Base-by-base conservation (phyloP, 2,888 invertebrate species). In the Watsonalla binaria region DNA sequence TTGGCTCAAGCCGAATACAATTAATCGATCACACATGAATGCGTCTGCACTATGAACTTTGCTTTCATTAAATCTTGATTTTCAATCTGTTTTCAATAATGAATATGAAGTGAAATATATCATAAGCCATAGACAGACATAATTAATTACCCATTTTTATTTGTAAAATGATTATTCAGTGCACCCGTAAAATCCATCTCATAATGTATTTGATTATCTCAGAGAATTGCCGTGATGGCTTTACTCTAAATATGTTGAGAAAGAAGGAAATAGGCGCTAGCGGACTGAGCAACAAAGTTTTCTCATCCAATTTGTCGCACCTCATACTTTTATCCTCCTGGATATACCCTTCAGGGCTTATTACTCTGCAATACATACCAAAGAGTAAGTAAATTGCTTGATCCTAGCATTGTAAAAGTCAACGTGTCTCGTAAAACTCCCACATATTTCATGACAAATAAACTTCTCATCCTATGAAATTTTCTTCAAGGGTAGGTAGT, bases 401-500 rank as follows among this genome's bases (percentile, higher is more conserved):
- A 87, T 86, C 83, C 80, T 77, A 79, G 83, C 83, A 87, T 83
- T 86, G 87, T 87, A 86, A 86, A 84, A 84, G 84, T 82, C 79
- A 71, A 72, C 79, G 76, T 70, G 76, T 78, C 80, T 81, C 87
- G 82, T 90, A 90, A 89, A 90, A 88, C 84, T 86, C 85, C 86
- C 88, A 85, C 89, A 90, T 87, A 88, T 90, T 88, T 88, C 86
- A 88, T 80, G 88, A 88, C 87, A 87, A 89, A 89, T 90, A 89
- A 90, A 90, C 89, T 89, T 88, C 88, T 85, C 83, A 84, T 87
- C 85, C 82, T 73, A 84, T 84, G 85, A 87, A 88, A 86, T 85
- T 85, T 82, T 81, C 80, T 84, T 81, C 78, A 76, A 72, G 74
- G 79, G 82, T 74, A 85, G 79, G 82, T 74, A 85, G 85, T 84